Evolutionary conservation across 2,113 vertebrate species (phyloP), one percentile per base, ranked within the genome.

Genomic region (Chrysochloris asiatica): DNA sequence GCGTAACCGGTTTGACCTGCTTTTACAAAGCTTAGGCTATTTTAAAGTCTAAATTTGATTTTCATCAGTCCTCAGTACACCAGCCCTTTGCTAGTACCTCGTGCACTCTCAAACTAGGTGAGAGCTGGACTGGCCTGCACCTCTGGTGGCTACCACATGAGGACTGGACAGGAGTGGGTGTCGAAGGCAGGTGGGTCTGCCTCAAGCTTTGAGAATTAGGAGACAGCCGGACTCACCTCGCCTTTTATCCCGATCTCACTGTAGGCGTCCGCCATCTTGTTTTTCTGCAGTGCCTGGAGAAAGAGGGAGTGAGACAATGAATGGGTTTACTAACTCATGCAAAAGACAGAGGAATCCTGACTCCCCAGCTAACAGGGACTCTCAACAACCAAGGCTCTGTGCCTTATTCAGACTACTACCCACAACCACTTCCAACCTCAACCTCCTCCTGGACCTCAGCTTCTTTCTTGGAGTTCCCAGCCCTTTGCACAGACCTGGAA

Each of bases 241-340:
- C 96, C 95, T 82, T 98, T 98, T 94, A 75, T 94, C 36, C 97
- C 95, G 0, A 98, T 98, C 90, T 98, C 97, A 0, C 98, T 98
- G 97, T 98, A 98, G 4, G 98, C 97, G 2, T 98, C 98, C 0
- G 97, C 98, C 98, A 98, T 97, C 95, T 97, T 98, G 93, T 98
- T 97, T 82, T 96, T 98, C 93, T 98, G 97, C 96, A 98, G 95
- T 0, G 97, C 89, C 98, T 98, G 78, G 71, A 69, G 43, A 26
- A n/a, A 50, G 38, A 41, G 33, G n/a, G 17, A 4, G 0, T 0
- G 43, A 38, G 69, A n/a, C 22, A 1, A 24, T 1, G 48, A n/a
- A n/a, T n/a, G n/a, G n/a, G 4, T 33, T 41, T 33, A 77, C 30
- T 47, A 38, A 12, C 30, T 2, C 3, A 4, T 4, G 45, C n/a